phyloP scores from a whole-genome alignment of 2,888 invertebrate genomes.

The Philereme transversata region DNA sequence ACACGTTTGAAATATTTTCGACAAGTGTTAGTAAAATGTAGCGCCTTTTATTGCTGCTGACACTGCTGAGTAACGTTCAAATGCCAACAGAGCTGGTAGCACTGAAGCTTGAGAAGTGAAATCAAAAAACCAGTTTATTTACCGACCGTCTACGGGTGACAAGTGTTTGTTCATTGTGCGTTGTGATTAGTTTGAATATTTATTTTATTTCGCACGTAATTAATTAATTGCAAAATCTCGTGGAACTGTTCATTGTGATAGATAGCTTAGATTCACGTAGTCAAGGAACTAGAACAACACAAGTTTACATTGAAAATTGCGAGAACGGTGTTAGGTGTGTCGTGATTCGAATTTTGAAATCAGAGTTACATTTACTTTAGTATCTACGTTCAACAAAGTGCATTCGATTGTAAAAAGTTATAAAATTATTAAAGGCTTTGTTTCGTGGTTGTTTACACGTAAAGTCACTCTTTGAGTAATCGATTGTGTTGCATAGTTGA shows the following conservation, averaged over 20 bases:
- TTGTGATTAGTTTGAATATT: conserved; percentile 22
- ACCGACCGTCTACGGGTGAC: conserved; percentile 55
- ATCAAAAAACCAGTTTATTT: conserved; percentile 81
- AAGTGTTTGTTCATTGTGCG: conserved; percentile 45
- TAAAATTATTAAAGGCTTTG: neutral
- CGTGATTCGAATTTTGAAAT: conserved; percentile 70
- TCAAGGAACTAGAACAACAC: conserved; percentile 5
- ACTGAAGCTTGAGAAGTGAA: conserved; percentile 30
- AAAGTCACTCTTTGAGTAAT: conserved; percentile 28
- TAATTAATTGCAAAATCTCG: conserved; percentile 4
- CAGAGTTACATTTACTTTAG: neutral
- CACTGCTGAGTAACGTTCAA: too few relatives aligned
- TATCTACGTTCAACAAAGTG: conserved; percentile 6
- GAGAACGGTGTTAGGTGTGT: conserved; percentile 57
- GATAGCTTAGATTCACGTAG: neutral
- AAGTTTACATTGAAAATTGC: conserved; percentile 13
- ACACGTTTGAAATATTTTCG: too few relatives aligned
- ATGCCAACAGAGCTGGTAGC: neutral
- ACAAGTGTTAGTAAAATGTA: too few relatives aligned
- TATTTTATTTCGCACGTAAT: conserved; percentile 4
- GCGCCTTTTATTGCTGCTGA: too few relatives aligned
- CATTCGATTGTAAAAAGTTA: neutral
- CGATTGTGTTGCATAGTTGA: conserved; percentile 64
- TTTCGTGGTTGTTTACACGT: conserved; percentile 4
- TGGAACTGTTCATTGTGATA: neutral